Conservation (phyloP, 2,797 vertebrate genomes). For the Cossypha caffra region DNA sequence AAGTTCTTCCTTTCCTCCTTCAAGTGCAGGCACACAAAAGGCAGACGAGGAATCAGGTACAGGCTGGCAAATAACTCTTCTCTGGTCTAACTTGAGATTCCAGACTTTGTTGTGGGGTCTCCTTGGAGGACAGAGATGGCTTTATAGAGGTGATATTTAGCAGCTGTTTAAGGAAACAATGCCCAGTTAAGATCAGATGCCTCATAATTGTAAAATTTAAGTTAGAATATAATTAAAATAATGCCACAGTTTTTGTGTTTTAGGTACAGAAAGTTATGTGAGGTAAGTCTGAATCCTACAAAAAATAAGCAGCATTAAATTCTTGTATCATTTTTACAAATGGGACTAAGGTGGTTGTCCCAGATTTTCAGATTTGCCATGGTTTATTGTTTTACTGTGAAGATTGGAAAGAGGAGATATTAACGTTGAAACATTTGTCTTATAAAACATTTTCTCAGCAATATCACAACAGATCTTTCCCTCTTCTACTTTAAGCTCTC, state of each 20-base stretch:
- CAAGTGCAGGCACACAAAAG: too few relatives aligned
- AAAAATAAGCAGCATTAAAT: background rate
- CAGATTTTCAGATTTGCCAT: background rate
- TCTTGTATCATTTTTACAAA: background rate
- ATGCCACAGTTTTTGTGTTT: background rate
- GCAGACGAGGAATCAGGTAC: background rate
- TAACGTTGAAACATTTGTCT: background rate
- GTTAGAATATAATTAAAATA: background rate
- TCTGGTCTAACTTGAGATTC: background rate
- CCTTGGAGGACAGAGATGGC: background rate
- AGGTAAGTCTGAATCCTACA: background rate
- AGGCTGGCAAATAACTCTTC: background rate
- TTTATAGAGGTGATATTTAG: background rate
- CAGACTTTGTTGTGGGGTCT: background rate
- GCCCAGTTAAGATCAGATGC: fast-evolving
- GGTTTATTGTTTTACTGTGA: background rate
- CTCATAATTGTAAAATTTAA: background rate
- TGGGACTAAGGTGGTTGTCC: background rate
- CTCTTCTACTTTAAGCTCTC: background rate
- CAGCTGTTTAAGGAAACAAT: background rate
- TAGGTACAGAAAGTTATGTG: background rate
- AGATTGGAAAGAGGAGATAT: background rate
- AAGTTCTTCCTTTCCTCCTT: background rate
- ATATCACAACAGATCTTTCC: background rate
- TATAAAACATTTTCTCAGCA: background rate